phyloP scores from a whole-genome alignment of 2,888 invertebrate genomes.

The Himalopsyche japonica region DNA sequence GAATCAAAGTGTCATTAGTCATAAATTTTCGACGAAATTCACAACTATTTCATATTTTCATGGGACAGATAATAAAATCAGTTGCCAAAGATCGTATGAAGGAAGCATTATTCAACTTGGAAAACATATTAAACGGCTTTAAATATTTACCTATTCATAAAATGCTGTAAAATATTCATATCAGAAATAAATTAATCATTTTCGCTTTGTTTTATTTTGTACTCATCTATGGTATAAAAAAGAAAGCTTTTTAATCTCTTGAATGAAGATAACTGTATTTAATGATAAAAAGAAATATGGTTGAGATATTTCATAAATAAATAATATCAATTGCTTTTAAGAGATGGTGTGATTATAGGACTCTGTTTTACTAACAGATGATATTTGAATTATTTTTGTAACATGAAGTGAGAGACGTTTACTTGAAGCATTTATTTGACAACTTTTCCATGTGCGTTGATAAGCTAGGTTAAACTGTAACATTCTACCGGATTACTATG shows the following conservation, averaged over 20 bases:
- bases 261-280: background rate
- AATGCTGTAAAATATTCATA: background rate
- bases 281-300: background rate
- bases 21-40: constrained; percentile 23
- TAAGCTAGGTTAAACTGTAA: background rate
- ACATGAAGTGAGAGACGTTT: background rate
- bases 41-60: constrained; percentile 16
- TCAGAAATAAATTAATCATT: background rate
- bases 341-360: background rate
- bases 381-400: background rate
- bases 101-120: constrained; percentile 24
- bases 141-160: background rate
- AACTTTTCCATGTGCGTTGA: background rate
- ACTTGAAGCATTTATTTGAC: background rate
- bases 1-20: constrained; percentile 24
- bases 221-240: background rate
- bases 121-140: constrained; percentile 18
- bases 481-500: background rate
- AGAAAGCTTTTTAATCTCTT: too few species aligned
- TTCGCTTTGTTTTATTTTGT: too few species aligned
- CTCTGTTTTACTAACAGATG: background rate
- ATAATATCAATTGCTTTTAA: background rate
- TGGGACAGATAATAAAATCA: constrained; percentile 27
- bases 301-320: background rate
- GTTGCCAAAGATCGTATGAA: constrained; percentile 26